phyloP scores from a whole-genome alignment of 2,888 invertebrate genomes.

The Drosophila heteroneura region DNA sequence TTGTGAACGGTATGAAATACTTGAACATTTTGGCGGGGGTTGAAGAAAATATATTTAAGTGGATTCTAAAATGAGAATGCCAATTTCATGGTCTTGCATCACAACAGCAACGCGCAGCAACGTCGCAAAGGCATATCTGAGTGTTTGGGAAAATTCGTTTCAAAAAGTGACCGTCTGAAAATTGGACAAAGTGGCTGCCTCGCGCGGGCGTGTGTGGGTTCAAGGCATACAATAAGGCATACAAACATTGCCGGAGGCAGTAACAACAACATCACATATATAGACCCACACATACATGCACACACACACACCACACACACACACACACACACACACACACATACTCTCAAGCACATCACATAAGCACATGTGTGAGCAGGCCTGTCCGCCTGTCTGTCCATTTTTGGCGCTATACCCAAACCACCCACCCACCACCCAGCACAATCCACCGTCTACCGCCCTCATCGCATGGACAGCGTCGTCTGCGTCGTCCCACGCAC shows the following conservation, averaged over 20 bases:
- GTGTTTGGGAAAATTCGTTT: constrained; percentile 68
- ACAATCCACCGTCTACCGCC: constrained; percentile 34
- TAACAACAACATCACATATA: constrained; percentile 52
- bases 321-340: constrained; percentile 22
- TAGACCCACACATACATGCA: constrained; percentile 22
- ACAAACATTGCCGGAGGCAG: constrained; percentile 67
- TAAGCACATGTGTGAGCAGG: constrained; percentile 64
- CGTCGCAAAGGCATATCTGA: constrained; percentile 50
- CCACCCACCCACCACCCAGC: constrained; percentile 37
- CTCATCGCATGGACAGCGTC: constrained; percentile 50
- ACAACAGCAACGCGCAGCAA: constrained; percentile 60
- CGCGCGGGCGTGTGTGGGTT: constrained; percentile 57
- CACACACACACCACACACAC: constrained; percentile 19
- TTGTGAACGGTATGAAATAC: constrained; percentile 37
- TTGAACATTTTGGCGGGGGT: constrained; percentile 25
- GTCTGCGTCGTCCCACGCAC: constrained; percentile 66
- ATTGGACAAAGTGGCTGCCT: constrained; percentile 77
- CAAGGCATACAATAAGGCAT: constrained; percentile 80
- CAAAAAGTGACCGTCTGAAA: constrained; percentile 80
- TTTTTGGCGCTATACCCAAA: constrained; percentile 68
- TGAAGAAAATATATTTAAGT: constrained; percentile 72
- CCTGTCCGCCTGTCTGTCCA: constrained; percentile 51
- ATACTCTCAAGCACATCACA: constrained; percentile 50
- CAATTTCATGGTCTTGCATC: constrained; percentile 80
- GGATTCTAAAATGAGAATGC: constrained; percentile 80